Evolutionary conservation across 2,113 vertebrate genomes (phyloP).

Genomic region (Phylloscopus whistleri): DNA sequence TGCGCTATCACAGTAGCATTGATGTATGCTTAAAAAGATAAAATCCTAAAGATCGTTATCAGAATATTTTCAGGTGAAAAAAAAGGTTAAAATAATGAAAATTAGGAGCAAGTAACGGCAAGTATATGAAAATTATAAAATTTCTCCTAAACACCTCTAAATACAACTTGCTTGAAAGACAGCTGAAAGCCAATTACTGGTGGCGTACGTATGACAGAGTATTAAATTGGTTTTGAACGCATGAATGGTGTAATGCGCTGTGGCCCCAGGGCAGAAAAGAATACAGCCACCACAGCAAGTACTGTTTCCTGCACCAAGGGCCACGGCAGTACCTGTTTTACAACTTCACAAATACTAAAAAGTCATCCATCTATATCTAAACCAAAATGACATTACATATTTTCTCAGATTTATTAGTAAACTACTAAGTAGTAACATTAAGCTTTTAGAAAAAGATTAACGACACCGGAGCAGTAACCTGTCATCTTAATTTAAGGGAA

Average conservation of each 20-base stretch:
- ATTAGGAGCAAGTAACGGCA: not conserved
- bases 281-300: not conserved
- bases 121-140: not conserved
- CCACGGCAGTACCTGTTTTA: not conserved
- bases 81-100: not conserved
- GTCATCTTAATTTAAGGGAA: constrained; percentile 76
- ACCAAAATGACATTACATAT: constrained; percentile 65
- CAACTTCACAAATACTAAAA: not conserved
- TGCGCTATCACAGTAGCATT: not conserved
- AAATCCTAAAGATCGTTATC: not conserved
- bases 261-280: constrained; percentile 18
- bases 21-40: not conserved
- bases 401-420: constrained; percentile 79
- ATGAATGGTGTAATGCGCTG: not conserved
- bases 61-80: not conserved
- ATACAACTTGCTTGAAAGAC: not conserved
- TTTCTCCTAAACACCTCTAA: not conserved
- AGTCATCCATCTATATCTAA: constrained; percentile 67
- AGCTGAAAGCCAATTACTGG: not conserved
- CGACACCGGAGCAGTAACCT: constrained; percentile 53
- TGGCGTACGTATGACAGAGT: not conserved
- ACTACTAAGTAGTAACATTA: constrained; percentile 76
- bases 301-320: not conserved
- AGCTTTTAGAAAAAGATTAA: constrained; percentile 81
- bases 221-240: not conserved